Evolutionary conservation across 2,888 invertebrate species (phyloP).

Genomic region (Odontocerum albicorne): DNA sequence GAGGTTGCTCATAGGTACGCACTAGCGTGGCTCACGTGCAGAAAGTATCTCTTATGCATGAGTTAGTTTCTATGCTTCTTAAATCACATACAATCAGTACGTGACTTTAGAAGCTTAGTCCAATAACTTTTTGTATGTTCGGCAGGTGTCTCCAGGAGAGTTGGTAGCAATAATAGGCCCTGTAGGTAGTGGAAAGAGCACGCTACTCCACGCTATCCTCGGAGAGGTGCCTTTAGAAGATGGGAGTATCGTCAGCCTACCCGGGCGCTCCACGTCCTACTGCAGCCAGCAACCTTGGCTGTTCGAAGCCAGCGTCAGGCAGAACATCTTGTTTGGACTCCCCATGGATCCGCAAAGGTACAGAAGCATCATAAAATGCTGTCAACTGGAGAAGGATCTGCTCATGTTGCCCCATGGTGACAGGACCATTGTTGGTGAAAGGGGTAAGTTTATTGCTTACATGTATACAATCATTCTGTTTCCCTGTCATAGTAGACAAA

Average conservation of each 20-base stretch:
- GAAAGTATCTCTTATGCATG: too few species aligned
- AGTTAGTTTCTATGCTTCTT: too few species aligned
- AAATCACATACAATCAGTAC: too few species aligned
- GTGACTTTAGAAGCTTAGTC: neutral
- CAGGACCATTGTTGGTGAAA: conserved; percentile 67
- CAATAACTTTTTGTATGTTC: neutral
- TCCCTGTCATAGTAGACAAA: too few species aligned
- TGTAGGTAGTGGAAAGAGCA: conserved; percentile 76
- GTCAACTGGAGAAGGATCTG: conserved; percentile 62
- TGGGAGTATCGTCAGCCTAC: conserved; percentile 54
- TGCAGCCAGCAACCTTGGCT: conserved; percentile 72
- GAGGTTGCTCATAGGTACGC: too few species aligned
- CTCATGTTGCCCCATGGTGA: conserved; percentile 67
- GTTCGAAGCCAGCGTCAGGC: conserved; percentile 62
- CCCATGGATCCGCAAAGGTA: conserved; percentile 59
- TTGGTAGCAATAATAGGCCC: conserved; percentile 70
- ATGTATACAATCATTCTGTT: too few species aligned
- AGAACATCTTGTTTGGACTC: conserved; percentile 78
- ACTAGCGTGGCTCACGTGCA: too few species aligned
- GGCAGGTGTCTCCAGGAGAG: conserved; percentile 17
- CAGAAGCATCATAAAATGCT: conserved; percentile 58
- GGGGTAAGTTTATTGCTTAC: too few species aligned
- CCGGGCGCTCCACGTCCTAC: conserved; percentile 59
- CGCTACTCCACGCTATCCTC: conserved; percentile 71
- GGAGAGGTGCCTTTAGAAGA: conserved; percentile 64